Percentiles rank a stretch among this genome's conserved stretches.
Conservation (phyloP, 2,888 invertebrate species). For the Chrysodeixis includens region DNA sequence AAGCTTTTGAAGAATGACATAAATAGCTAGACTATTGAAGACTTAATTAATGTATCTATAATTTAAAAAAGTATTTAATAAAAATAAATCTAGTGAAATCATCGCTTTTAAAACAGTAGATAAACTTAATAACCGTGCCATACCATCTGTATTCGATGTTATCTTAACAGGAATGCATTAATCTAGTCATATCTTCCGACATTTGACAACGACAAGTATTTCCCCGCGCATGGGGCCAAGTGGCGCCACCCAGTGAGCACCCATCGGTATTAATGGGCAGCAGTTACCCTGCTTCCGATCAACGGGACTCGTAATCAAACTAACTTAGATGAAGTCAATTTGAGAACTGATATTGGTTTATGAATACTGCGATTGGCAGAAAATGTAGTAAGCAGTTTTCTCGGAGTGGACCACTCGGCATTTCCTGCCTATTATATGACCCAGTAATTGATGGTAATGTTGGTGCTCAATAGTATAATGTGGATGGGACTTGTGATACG, state of each 20-base stretch:
- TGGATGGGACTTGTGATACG: no score
- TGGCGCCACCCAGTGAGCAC: slow-evolving; percentile 41
- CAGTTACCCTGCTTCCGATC: slow-evolving; percentile 25
- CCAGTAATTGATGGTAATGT: not conserved
- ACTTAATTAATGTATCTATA: no score
- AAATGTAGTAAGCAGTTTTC: not conserved
- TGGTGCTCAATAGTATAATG: no score
- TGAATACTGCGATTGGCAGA: not conserved
- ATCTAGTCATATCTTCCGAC: not conserved
- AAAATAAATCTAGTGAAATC: no score
- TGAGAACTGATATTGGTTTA: slow-evolving; percentile 12
- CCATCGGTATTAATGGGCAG: slow-evolving; percentile 31
- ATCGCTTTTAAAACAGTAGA: not conserved
- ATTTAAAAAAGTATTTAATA: no score
- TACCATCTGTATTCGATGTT: not conserved
- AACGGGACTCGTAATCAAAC: slow-evolving; percentile 34
- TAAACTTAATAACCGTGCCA: not conserved
- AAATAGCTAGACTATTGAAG: no score
- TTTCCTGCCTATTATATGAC: not conserved
- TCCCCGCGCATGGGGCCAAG: slow-evolving; percentile 19
- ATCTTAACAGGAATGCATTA: slow-evolving; percentile 5
- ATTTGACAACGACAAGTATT: slow-evolving; percentile 37
- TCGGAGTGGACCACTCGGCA: not conserved
- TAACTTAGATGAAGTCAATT: not conserved
- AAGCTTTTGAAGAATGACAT: no score